Evolutionary conservation across 2,797 vertebrate genomes (phyloP), one percentile per base, ranked within the genome.

Genomic region (Potorous gilbertii): DNA sequence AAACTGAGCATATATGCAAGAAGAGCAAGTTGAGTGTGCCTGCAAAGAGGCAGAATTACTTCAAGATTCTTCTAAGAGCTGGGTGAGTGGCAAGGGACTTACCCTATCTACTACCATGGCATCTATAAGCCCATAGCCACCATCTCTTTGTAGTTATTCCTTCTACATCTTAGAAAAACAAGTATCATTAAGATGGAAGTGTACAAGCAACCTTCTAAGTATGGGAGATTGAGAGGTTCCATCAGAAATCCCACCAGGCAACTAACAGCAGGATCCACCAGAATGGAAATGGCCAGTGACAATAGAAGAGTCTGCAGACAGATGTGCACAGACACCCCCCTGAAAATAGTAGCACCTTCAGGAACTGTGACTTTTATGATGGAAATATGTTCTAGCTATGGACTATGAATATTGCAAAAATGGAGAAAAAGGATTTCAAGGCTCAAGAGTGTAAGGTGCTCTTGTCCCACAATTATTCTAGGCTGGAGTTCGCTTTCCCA

Each of bases 371-470:
- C 1, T 40, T 5, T 18, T 6, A 9, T 40, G n/a, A 40, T 10
- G 6, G 66, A 40, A n/a, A 40, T 34, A 74, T 40, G 34, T 9
- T 5, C n/a, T 74, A 21, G 62, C 62, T 62, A 18, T 18, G 62
- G 62, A 14, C 59, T 31, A 62, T 34, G 57, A 12, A 59, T 1
- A n/a, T 11, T 16, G 13, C 12, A 34, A 13, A n/a, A 66, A 34
- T 14, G 62, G 21, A 66, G 29, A 34, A 34, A 34, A 34, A 14
- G 31, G 57, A 59, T 29, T 59, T 13, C 57, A 9, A 59, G 29
- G 59, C 13, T 18, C 14, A n/a, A 1, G 34, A n/a, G 16, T 29
- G 1, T 0, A 5, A n/a, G 34, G 14, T n/a, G 14, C 14, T n/a
- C 34, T 66, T 66, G 18, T n/a, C 62, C 62, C 5, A n/a, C 34